Conservation (phyloP, 2,113 vertebrate species). For the Micromys minutus region DNA sequence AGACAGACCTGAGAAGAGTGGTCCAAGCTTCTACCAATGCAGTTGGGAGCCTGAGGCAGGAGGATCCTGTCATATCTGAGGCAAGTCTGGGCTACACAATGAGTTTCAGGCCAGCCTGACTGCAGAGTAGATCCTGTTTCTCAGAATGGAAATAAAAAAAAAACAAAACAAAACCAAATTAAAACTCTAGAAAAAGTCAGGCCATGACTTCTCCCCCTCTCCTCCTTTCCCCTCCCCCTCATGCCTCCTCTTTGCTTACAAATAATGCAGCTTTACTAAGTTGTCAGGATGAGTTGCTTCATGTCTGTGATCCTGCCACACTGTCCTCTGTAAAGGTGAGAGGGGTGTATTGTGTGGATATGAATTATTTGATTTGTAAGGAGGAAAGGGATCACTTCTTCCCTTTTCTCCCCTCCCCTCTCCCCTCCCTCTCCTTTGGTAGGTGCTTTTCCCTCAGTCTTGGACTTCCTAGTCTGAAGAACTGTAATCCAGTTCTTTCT, state of each 20-base stretch:
- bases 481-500: neutral
- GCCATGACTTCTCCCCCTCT: too few species aligned
- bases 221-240: too few species aligned
- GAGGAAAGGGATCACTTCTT: too few species aligned
- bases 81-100: neutral
- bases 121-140: neutral
- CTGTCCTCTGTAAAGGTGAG: neutral
- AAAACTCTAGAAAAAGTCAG: neutral
- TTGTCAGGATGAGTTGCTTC: neutral
- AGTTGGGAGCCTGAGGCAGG: too few species aligned
- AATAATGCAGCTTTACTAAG: neutral
- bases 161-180: neutral
- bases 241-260: rapidly evolving
- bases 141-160: neutral
- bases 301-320: neutral
- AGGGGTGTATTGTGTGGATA: rapidly evolving
- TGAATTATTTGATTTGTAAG: neutral
- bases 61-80: neutral
- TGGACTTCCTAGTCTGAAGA: too few species aligned
- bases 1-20: neutral
- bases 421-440: neutral
- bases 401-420: too few species aligned
- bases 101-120: neutral
- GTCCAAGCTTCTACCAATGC: neutral
- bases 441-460: neutral